Percentiles rank a stretch among this genome's conserved stretches.
These are phyloP conservation scores for Lepus townsendii DNA, from an alignment of 2,797 vertebrate species.

Conservation along the genomic window DNA sequence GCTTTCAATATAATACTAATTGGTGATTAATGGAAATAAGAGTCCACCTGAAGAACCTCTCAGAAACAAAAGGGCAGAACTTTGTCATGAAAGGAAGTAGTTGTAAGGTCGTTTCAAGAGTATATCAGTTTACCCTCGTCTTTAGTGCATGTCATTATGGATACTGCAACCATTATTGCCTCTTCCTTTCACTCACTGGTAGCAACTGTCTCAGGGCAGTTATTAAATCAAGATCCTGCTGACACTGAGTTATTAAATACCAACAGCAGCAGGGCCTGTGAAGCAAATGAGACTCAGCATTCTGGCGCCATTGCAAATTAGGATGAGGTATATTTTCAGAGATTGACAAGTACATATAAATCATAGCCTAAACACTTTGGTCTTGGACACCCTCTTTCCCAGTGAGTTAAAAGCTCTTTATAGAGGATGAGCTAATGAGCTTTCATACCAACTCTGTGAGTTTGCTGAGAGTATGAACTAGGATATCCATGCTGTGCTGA, in stretches of 20 bases:
- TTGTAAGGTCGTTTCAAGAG: constrained; percentile 26
- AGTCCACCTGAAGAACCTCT: not conserved
- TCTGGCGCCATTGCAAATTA: constrained; percentile 19
- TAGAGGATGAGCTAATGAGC: constrained; percentile 57
- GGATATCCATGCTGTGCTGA: not conserved
- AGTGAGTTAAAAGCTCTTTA: constrained; percentile 62
- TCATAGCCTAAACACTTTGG: constrained; percentile 67
- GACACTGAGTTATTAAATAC: constrained; percentile 73
- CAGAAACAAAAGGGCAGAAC: not conserved
- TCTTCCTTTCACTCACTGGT: not conserved
- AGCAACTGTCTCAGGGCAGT: constrained; percentile 14
- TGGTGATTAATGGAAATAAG: constrained; percentile 25
- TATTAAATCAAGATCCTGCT: constrained; percentile 75
- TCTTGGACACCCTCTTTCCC: constrained; percentile 10
- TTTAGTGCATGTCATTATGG: not conserved
- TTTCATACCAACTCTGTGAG: not conserved
- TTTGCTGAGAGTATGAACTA: not conserved
- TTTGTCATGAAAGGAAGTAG: not conserved
- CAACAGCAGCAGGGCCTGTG: not conserved
- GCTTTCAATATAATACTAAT: not conserved
- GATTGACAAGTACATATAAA: constrained; percentile 64
- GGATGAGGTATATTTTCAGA: constrained; percentile 71
- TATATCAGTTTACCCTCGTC: not conserved
- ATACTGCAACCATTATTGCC: not conserved
- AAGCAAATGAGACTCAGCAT: constrained; percentile 23